A percentile compares a stretch with the other conserved stretches of the same genome.
Evolutionary conservation across 92 coral and sea anemone genomes (phyloP).

Genomic region (Metridium senile): DNA sequence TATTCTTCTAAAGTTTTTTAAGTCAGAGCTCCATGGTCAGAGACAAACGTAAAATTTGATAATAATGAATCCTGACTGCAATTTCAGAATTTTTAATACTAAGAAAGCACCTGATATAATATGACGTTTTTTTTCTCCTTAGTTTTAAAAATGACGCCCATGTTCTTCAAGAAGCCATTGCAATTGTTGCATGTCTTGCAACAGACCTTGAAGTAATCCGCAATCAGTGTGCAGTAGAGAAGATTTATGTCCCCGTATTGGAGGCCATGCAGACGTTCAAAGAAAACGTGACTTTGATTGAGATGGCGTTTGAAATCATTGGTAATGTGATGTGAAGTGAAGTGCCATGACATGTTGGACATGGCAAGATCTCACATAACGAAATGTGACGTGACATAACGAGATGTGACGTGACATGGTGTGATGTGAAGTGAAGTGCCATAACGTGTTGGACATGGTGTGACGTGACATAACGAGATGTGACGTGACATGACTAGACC

Average conservation of each 20-base stretch:
- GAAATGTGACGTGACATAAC: not conserved
- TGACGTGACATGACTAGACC: not conserved
- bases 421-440: not conserved
- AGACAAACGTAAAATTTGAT: too few species aligned
- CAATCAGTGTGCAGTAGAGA: slow-evolving; percentile 85
- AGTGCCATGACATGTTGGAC: not conserved
- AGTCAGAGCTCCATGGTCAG: too few species aligned
- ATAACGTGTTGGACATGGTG: not conserved
- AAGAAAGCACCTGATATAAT: not conserved
- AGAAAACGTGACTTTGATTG: slow-evolving; percentile 49
- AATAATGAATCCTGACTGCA: too few species aligned
- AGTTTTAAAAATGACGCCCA: slow-evolving; percentile 40
- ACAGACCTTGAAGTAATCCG: slow-evolving; percentile 78
- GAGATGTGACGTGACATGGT: not conserved
- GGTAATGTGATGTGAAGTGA: slow-evolving; percentile 41
- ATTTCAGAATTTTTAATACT: too few species aligned
- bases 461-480: not conserved
- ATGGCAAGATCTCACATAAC: not conserved
- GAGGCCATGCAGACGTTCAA: slow-evolving; percentile 50
- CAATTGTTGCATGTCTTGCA: slow-evolving; percentile 81
- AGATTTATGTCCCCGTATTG: slow-evolving; percentile 58
- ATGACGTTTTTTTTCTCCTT: not conserved
- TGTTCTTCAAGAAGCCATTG: slow-evolving; percentile 82
- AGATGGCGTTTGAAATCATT: slow-evolving; percentile 86
- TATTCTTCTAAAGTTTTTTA: too few species aligned